Conservation (phyloP, 2,888 invertebrate species). For the Yponomeuta malinellus region DNA sequence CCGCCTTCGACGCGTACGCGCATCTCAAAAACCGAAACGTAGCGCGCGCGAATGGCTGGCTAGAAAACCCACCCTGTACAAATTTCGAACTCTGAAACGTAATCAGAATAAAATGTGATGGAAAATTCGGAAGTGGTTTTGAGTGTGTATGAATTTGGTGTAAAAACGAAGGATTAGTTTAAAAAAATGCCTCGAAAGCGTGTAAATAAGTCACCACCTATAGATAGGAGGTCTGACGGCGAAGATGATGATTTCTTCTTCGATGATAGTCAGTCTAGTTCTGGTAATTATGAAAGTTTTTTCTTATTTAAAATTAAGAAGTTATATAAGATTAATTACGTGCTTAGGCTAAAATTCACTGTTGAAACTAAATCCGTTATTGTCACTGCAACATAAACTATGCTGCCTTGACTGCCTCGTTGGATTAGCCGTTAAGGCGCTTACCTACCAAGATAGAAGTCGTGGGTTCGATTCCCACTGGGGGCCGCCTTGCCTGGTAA, state of each 20-base stretch:
- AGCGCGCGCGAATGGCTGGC: slow-evolving; percentile 25
- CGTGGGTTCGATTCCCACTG: too few relatives aligned
- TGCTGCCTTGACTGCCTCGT: too few relatives aligned
- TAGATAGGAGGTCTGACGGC: slow-evolving; percentile 53
- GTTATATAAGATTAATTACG: too few relatives aligned
- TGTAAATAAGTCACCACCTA: slow-evolving; percentile 46
- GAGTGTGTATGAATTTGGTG: not conserved
- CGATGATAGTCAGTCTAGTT: slow-evolving; percentile 63
- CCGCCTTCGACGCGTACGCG: slow-evolving; percentile 53
- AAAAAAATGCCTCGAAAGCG: slow-evolving; percentile 62
- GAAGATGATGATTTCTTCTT: slow-evolving; percentile 64
- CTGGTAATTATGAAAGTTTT: slow-evolving; percentile 36
- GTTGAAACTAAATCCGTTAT: too few relatives aligned
- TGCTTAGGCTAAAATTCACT: too few relatives aligned
- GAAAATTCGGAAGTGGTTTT: too few relatives aligned
- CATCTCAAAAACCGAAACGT: slow-evolving; percentile 49
- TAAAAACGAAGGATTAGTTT: slow-evolving; percentile 16
- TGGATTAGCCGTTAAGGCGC: too few relatives aligned
- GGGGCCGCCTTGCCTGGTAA: too few relatives aligned
- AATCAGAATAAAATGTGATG: too few relatives aligned
- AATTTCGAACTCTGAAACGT: not conserved
- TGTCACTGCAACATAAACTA: too few relatives aligned
- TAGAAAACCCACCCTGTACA: slow-evolving; percentile 23
- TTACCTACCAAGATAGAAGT: too few relatives aligned
- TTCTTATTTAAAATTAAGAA: too few relatives aligned